Conservation (phyloP, 2,888 invertebrate species). For the Nomada goodeniana region DNA sequence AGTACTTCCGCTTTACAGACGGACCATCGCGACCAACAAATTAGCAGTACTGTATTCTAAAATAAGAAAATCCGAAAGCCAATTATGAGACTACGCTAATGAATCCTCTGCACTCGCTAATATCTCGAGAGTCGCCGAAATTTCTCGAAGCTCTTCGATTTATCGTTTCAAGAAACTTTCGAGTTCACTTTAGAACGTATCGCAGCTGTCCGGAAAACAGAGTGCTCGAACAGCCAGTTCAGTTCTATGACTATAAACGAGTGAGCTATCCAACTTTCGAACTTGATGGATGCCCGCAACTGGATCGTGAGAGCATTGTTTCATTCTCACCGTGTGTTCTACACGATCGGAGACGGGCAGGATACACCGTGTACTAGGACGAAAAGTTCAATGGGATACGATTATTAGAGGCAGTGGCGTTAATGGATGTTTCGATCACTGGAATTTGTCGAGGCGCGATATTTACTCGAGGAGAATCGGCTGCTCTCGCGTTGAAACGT, state of each 20-base stretch:
- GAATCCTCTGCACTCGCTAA: neutral
- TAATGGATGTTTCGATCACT: slow-evolving; percentile 4
- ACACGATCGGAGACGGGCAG: neutral
- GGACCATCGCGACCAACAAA: neutral
- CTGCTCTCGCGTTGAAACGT: neutral
- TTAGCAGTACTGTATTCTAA: slow-evolving; percentile 3
- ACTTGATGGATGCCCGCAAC: neutral
- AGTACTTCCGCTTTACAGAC: too few species aligned
- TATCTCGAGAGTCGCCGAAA: neutral
- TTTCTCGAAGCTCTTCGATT: neutral
- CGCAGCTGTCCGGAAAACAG: neutral
- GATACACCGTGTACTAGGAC: neutral
- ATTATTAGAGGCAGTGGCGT: slow-evolving; percentile 1
- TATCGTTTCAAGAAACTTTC: neutral
- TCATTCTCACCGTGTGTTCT: neutral
- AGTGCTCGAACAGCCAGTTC: neutral
- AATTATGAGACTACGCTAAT: neutral
- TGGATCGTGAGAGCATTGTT: slow-evolving; percentile 18
- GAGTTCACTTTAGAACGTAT: too few species aligned
- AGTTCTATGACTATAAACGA: neutral
- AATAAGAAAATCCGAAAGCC: neutral
- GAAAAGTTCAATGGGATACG: neutral
- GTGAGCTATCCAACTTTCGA: slow-evolving; percentile 5
- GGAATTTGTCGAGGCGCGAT: neutral
- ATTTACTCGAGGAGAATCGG: neutral